Conservation (phyloP, 2,113 vertebrate species). For the Crotophaga sulcirostris region DNA sequence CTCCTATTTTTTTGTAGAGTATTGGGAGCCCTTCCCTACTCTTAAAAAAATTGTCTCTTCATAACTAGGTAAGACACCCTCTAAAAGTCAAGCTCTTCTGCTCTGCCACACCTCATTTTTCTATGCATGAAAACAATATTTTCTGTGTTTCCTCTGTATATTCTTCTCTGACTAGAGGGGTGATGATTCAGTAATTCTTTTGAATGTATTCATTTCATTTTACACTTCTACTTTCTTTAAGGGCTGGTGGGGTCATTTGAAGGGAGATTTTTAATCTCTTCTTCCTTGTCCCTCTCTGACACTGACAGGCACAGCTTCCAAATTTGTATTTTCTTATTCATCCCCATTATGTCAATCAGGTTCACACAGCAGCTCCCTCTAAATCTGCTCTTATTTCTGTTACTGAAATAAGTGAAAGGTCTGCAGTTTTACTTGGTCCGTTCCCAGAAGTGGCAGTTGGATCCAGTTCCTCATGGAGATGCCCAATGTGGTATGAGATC, state of each 20-base stretch:
- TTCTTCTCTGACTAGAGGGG: background rate
- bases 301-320: background rate
- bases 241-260: background rate
- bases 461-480: background rate
- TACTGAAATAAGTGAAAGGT: background rate
- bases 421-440: background rate
- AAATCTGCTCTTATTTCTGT: background rate
- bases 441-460: background rate
- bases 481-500: background rate
- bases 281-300: background rate
- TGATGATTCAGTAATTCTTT: background rate
- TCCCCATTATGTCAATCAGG: background rate
- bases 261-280: background rate
- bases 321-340: background rate
- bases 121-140: background rate
- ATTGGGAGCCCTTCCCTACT: background rate
- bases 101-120: background rate
- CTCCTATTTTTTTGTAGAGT: accelerated
- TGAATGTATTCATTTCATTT: background rate
- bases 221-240: background rate
- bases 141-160: background rate
- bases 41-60: background rate
- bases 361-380: background rate
- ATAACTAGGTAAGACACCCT: background rate
- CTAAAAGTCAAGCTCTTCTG: background rate